Evolutionary conservation across 2,888 invertebrate genomes (phyloP).

Genomic region (Ichneumoninae sp.): DNA sequence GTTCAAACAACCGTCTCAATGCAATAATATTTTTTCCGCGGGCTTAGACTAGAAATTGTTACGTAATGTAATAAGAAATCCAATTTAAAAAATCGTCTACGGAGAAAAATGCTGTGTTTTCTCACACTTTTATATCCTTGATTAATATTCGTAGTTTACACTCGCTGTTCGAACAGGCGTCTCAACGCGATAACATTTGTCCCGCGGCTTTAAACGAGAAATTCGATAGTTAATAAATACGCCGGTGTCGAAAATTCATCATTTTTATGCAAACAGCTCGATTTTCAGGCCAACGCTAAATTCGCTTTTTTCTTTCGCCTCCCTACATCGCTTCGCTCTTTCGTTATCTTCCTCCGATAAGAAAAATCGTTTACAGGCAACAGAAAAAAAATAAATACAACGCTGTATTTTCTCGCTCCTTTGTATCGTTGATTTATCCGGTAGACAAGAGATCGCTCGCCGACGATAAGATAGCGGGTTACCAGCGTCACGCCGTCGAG

Average conservation of each 20-base stretch:
- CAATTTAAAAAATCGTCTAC: too few relatives aligned
- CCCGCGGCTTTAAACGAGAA: neutral
- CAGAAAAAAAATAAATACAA: neutral
- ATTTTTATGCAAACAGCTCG: constrained; percentile 4
- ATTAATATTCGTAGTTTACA: constrained; percentile 21
- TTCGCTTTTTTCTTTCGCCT: neutral
- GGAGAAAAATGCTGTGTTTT: too few relatives aligned
- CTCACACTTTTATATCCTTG: neutral
- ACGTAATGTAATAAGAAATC: too few relatives aligned
- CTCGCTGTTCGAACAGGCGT: neutral
- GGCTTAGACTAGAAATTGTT: neutral
- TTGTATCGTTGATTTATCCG: constrained; percentile 23
- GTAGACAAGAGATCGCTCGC: constrained; percentile 29
- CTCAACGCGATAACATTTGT: neutral
- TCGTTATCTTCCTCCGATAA: neutral
- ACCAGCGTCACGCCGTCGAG: constrained; percentile 30
- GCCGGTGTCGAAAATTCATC: too few relatives aligned
- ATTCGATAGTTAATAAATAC: too few relatives aligned
- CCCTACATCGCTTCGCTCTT: neutral
- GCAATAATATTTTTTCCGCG: constrained; percentile 6
- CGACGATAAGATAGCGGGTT: constrained; percentile 50
- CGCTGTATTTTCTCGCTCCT: neutral
- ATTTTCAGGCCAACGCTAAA: constrained; percentile 1
- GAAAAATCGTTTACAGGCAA: constrained; percentile 1
- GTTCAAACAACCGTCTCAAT: neutral